These are phyloP conservation scores for Thera britannica DNA, from an alignment of 2,888 invertebrate species.

Conservation along the genomic window DNA sequence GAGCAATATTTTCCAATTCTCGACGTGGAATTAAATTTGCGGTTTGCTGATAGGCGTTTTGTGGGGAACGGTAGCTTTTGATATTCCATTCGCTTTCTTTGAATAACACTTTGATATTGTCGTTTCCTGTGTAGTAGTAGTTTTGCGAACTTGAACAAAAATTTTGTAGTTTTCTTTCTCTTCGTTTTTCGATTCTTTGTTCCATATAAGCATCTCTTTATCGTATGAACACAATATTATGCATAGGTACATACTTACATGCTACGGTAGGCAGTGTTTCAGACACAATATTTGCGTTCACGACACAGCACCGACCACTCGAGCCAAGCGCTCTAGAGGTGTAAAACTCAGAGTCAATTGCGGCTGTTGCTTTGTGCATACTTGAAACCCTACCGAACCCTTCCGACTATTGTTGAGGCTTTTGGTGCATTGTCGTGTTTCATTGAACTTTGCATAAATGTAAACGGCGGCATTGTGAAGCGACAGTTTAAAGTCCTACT, in stretches of 20 bases:
- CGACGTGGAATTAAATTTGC: constrained; percentile 68
- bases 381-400: constrained; percentile 58
- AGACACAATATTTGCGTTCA: constrained; percentile 59
- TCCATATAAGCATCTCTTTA: background rate
- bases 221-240: background rate
- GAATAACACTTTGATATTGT: constrained; percentile 7
- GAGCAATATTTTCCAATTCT: constrained; percentile 71
- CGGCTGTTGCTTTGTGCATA: constrained; percentile 62
- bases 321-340: constrained; percentile 55
- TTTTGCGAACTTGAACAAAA: background rate
- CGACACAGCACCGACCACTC: constrained; percentile 50
- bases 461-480: constrained; percentile 30
- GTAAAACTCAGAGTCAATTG: constrained; percentile 62
- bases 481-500: constrained; percentile 29
- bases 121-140: background rate
- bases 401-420: constrained; percentile 42
- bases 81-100: constrained; percentile 47
- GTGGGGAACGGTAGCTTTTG: constrained; percentile 47
- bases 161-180: background rate
- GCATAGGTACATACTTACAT: background rate
- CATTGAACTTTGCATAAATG: constrained; percentile 37
- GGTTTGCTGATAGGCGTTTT: constrained; percentile 60
- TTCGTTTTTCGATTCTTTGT: background rate
- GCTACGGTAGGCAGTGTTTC: constrained; percentile 18
- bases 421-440: constrained; percentile 42